A percentile compares a stretch with the other conserved stretches of the same genome.
These are phyloP conservation scores for Drosophila imparisetae DNA, from an alignment of 2,888 invertebrate genomes.

Conservation along the genomic window DNA sequence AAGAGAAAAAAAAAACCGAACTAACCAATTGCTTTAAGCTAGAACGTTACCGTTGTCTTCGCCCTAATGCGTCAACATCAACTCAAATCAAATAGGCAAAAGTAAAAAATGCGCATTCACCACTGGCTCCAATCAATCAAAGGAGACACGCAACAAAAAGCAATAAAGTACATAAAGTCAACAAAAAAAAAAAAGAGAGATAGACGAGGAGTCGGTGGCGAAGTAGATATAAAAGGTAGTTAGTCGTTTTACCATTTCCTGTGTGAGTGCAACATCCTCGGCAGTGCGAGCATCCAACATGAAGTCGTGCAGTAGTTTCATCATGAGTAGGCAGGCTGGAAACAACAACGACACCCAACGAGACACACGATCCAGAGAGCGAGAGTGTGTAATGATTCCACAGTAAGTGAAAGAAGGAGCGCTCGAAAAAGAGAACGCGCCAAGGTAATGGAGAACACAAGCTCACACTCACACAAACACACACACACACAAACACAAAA, in stretches of 20 bases:
- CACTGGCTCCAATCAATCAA: constrained; percentile 43
- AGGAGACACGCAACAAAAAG: constrained; percentile 19
- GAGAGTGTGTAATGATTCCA: constrained; percentile 34
- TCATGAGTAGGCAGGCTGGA: constrained; percentile 73
- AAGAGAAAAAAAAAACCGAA: background rate
- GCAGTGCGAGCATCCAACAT: constrained; percentile 85
- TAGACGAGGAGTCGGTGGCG: background rate
- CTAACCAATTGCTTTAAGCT: constrained; percentile 4
- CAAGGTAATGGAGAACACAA: constrained; percentile 29
- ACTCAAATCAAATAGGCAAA: constrained; percentile 15
- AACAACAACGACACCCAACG: constrained; percentile 15
- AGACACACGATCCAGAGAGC: constrained; percentile 45
- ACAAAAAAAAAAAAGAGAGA: background rate
- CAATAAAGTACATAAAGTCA: constrained; percentile 1
- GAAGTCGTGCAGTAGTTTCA: constrained; percentile 84
- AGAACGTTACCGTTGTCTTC: background rate
- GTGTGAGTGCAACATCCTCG: constrained; percentile 82
- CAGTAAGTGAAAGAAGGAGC: constrained; percentile 32
- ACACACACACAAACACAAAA: constrained; percentile 32
- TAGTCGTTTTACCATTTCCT: constrained; percentile 83
- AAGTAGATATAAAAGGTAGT: constrained; percentile 5
- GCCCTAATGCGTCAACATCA: constrained; percentile 24
- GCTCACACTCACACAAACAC: constrained; percentile 9
- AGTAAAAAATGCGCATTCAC: constrained; percentile 18
- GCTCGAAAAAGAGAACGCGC: constrained; percentile 25